Evolutionary conservation across 2,113 vertebrate genomes (phyloP), one percentile per base, ranked within the genome.

Genomic region (Ivindomyrus marchei): DNA sequence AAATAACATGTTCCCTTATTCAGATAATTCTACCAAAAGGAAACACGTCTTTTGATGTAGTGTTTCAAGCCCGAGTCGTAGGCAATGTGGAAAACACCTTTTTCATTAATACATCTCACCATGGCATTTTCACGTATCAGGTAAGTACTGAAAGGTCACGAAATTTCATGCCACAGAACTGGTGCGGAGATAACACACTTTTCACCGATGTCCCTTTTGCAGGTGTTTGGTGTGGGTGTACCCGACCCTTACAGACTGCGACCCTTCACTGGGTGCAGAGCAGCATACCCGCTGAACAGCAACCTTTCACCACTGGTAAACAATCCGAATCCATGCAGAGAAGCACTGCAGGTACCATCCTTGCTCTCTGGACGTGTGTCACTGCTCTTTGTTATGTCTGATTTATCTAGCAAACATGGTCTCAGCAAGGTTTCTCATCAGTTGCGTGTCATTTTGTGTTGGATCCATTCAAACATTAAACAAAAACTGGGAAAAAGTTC

Each of bases 41-140:
- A 88, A 99, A 99, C 94, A 99, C 98, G 0, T 99, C 98, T 6
- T 99, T 99, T 86, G 98, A 99, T 96, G 98, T 99, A 6, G 98
- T 99, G 94, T 99, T 99, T 95, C 97, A 99, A 0, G 98, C 98
- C 91, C 97, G 98, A 96, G 97, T 99, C 93, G 97, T 99, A 92
- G 98, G 98, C 93, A 99, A 99, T 94, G 98, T 99, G 96, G 98
- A 99, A 96, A 99, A 99, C 95, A 99, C 98, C 94, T 99, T 99
- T 98, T 99, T 99, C 99, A 99, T 99, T 97, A 99, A 99, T 92
- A 99, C 98, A 91, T 99, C 98, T 90, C 97, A 98, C 96, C 98
- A 99, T 94, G 98, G 98, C 93, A 96, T 98, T 94, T 99, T 99
- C 96, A 99, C 98, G 94, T 99, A 99, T 95, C 98, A 99, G 98